Conservation (phyloP, 2,113 vertebrate species). For the Ptychochromis oligacanthus region DNA sequence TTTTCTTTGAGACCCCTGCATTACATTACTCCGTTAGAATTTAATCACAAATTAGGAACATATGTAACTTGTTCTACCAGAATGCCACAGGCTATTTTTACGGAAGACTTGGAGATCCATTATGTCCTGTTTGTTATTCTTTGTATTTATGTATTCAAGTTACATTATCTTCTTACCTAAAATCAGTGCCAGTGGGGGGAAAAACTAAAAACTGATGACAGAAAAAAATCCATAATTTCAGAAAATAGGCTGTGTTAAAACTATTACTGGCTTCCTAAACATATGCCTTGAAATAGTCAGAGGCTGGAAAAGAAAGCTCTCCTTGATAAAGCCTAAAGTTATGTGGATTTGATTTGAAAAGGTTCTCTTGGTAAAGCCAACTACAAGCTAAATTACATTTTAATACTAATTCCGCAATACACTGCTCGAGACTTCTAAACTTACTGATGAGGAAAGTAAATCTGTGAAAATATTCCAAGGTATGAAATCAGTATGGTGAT, state of each 20-base stretch:
- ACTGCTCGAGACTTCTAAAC: neutral
- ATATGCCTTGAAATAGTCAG: slow-evolving; percentile 23
- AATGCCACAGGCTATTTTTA: neutral
- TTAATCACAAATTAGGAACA: slow-evolving; percentile 23
- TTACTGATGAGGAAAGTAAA: slow-evolving; percentile 13
- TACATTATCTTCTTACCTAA: slow-evolving; percentile 16
- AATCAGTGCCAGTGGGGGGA: neutral
- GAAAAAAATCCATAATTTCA: slow-evolving; percentile 37
- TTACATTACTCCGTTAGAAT: neutral
- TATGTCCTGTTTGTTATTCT: neutral
- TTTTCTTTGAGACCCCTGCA: neutral
- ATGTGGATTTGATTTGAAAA: slow-evolving; percentile 28
- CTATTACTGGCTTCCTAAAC: neutral
- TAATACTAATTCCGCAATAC: neutral
- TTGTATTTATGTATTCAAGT: slow-evolving; percentile 13
- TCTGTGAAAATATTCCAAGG: neutral
- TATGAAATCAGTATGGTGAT: neutral
- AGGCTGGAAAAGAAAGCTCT: neutral
- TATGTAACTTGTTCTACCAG: neutral
- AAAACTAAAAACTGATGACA: neutral
- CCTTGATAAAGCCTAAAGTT: slow-evolving; percentile 22
- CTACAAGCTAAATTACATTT: slow-evolving; percentile 21
- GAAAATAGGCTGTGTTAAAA: slow-evolving; percentile 1
- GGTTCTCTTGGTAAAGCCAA: slow-evolving; percentile 2
- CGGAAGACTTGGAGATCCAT: neutral